A percentile compares a stretch with the other conserved stretches of the same genome.
phyloP scores from a whole-genome alignment of 2,797 vertebrate species.

The Hippopotamyrus pictus region DNA sequence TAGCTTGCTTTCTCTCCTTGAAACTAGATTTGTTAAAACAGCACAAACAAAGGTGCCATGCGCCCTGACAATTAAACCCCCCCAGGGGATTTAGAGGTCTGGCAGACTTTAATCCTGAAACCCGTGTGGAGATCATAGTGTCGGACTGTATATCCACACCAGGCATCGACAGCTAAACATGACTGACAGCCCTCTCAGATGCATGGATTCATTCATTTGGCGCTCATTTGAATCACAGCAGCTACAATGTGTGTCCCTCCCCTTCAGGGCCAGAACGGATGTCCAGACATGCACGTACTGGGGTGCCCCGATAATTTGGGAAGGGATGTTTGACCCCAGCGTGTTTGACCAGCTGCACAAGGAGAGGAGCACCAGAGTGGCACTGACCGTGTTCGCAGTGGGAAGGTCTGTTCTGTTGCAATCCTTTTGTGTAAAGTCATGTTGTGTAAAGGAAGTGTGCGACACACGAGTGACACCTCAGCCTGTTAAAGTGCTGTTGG shows the following conservation, averaged over 20 bases:
- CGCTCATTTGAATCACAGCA: background rate
- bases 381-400: constrained; percentile 55
- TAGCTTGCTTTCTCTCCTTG: background rate
- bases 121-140: background rate
- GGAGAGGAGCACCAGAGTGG: constrained; percentile 48
- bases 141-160: background rate
- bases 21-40: background rate
- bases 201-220: background rate
- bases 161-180: background rate
- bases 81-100: background rate
- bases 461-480: background rate
- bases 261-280: constrained; percentile 52
- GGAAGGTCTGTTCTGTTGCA: constrained; percentile 55
- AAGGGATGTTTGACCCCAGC: constrained; percentile 59
- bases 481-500: background rate
- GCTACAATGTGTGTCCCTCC: background rate
- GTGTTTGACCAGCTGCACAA: constrained; percentile 46
- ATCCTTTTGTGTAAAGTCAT: background rate
- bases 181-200: background rate
- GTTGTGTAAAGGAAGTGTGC: background rate
- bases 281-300: constrained; percentile 65
- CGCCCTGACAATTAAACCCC: background rate
- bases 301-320: constrained; percentile 67
- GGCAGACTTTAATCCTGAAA: background rate
- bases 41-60: background rate